Percentiles rank a stretch among this genome's conserved stretches.
These are phyloP conservation scores for Centropus unirufus DNA, from an alignment of 2,113 vertebrate species.

Conservation along the genomic window DNA sequence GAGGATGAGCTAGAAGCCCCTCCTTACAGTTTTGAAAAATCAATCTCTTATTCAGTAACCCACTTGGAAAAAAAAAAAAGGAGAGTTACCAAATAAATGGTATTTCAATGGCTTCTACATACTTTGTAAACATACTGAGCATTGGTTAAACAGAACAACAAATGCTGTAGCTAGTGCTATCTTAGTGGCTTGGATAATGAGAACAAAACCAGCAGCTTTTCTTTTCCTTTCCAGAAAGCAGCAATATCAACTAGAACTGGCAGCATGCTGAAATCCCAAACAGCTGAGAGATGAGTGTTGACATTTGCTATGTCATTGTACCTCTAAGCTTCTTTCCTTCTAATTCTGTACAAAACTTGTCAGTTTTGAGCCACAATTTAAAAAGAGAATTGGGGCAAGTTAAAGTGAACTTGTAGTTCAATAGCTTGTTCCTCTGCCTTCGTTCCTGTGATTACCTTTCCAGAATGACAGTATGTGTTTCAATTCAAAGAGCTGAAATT, in stretches of 20 bases:
- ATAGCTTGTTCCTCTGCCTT: neutral
- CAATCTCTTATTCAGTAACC: neutral
- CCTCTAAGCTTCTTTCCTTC: neutral
- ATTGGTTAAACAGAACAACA: neutral
- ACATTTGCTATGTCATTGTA: neutral
- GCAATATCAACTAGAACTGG: neutral
- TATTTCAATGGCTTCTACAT: neutral
- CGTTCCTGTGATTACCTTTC: neutral
- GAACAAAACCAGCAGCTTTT: neutral
- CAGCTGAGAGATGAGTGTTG: neutral
- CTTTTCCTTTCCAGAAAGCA: constrained; percentile 25
- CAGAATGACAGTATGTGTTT: neutral
- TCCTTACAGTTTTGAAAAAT: constrained; percentile 1
- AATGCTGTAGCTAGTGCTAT: neutral
- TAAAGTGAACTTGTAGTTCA: neutral
- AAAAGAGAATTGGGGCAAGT: neutral
- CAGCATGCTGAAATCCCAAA: neutral
- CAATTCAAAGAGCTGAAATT: neutral
- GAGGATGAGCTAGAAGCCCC: neutral
- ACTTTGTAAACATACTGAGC: neutral
- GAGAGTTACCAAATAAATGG: neutral
- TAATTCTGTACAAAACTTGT: neutral
- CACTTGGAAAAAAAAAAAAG: neutral
- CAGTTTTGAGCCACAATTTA: neutral
- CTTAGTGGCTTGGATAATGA: neutral